These are phyloP conservation scores for Eupristina koningsbergeri DNA, from an alignment of 1,140 invertebrate species.

Conservation along the genomic window DNA sequence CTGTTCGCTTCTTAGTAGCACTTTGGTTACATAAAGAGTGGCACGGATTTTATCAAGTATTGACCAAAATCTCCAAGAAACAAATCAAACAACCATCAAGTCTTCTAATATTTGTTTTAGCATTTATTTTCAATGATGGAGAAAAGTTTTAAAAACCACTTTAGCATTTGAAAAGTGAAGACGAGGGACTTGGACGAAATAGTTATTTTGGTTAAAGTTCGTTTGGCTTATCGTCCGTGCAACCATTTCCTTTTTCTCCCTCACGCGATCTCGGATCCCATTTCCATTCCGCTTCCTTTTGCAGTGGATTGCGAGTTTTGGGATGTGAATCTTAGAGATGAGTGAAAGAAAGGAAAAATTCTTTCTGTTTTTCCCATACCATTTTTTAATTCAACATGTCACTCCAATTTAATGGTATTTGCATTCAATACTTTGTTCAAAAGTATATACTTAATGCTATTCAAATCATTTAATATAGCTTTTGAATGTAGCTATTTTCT, in stretches of 20 bases:
- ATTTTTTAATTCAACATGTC: neutral
- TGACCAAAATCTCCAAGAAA: too few species aligned
- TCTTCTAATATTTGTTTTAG: too few species aligned
- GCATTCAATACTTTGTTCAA: neutral
- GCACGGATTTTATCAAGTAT: too few species aligned
- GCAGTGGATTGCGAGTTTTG: neutral
- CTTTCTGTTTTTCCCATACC: neutral
- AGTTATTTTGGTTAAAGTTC: constrained; percentile 4
- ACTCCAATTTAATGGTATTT: neutral
- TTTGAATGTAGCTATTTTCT: too few species aligned
- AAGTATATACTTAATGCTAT: neutral
- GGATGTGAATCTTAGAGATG: constrained; percentile 31
- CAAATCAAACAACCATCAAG: too few species aligned
- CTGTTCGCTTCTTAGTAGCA: too few species aligned
- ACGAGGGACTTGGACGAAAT: neutral
- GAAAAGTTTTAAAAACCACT: neutral
- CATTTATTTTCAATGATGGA: neutral
- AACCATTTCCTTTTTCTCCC: constrained; percentile 38
- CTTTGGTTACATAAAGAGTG: too few species aligned
- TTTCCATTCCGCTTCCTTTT: constrained; percentile 20
- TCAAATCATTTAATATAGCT: neutral
- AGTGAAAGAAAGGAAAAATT: neutral
- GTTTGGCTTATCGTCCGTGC: constrained; percentile 1
- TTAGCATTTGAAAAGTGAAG: neutral
- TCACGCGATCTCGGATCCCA: constrained; percentile 10